Conservation (phyloP, 2,113 vertebrate genomes). For the Anseranas semipalmata region DNA sequence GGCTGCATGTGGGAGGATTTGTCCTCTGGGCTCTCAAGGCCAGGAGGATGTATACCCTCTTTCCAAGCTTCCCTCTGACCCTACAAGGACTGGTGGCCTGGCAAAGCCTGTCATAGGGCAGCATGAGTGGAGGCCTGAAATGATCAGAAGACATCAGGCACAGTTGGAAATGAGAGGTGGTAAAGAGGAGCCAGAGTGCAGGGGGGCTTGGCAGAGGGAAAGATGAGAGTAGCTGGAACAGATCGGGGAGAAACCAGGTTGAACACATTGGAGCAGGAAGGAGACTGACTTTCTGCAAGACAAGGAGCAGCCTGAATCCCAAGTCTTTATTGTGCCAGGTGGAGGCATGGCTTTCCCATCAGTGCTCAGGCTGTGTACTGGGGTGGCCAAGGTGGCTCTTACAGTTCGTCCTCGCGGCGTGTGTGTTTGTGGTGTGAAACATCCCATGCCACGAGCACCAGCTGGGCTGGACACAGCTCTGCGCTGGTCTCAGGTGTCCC, state of each 20-base stretch:
- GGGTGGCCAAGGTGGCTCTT: background rate
- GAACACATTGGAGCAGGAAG: background rate
- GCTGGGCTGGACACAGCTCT: background rate
- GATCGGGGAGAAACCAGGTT: background rate
- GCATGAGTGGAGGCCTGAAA: background rate
- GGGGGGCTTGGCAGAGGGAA: background rate
- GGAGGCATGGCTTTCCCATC: background rate
- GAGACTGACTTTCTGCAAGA: background rate
- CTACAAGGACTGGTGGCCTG: background rate
- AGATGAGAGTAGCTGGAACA: background rate
- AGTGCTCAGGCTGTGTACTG: background rate
- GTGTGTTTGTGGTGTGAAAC: background rate
- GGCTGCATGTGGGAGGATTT: background rate
- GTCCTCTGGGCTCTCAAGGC: background rate
- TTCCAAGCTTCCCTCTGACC: background rate
- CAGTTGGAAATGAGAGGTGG: background rate
- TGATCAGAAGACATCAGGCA: background rate
- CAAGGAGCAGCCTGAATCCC: background rate
- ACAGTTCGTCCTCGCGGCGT: background rate
- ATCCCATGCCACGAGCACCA: background rate
- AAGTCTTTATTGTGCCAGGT: background rate
- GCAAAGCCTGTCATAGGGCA: background rate
- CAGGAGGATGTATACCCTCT: background rate
- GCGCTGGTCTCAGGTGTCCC: background rate
- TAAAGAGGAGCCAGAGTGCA: background rate